Evolutionary conservation across 1,140 invertebrate species (phyloP).

Genomic region (Eubasilissa regina): DNA sequence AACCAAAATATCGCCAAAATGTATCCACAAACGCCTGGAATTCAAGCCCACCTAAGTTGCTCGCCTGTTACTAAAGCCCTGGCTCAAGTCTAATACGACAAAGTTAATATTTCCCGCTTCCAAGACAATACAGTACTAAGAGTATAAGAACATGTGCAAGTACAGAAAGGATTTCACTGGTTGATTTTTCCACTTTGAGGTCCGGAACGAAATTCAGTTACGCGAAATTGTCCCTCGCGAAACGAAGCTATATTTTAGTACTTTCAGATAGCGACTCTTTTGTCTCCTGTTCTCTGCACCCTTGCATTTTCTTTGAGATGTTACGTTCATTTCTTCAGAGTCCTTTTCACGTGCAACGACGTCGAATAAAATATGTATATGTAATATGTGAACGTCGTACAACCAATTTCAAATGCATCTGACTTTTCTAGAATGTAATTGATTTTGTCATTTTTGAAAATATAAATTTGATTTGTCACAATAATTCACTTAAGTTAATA

Average conservation of each 20-base stretch:
- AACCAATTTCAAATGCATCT: no score
- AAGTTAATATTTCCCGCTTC: constrained; percentile 57
- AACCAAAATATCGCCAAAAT: neutral
- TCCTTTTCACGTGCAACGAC: no score
- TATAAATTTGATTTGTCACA: no score
- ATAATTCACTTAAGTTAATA: no score
- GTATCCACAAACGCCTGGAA: neutral
- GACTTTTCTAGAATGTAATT: no score
- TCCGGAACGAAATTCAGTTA: constrained; percentile 39
- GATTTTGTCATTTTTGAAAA: no score
- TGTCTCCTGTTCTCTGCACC: neutral
- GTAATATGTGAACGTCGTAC: no score
- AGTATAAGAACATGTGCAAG: constrained; percentile 2
- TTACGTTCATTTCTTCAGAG: no score
- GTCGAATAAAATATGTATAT: no score
- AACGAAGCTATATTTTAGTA: constrained; percentile 10
- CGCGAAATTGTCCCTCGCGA: constrained; percentile 6
- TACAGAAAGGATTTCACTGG: constrained; percentile 6
- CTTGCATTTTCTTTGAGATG: no score
- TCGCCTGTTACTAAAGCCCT: neutral
- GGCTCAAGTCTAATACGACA: constrained; percentile 28
- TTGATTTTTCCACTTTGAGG: constrained; percentile 42
- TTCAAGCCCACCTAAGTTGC: neutral
- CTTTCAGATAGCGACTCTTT: neutral
- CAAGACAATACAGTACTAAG: constrained; percentile 45